Base-by-base conservation (phyloP, 1,140 invertebrate species). In the Hyphantria cunea region DNA sequence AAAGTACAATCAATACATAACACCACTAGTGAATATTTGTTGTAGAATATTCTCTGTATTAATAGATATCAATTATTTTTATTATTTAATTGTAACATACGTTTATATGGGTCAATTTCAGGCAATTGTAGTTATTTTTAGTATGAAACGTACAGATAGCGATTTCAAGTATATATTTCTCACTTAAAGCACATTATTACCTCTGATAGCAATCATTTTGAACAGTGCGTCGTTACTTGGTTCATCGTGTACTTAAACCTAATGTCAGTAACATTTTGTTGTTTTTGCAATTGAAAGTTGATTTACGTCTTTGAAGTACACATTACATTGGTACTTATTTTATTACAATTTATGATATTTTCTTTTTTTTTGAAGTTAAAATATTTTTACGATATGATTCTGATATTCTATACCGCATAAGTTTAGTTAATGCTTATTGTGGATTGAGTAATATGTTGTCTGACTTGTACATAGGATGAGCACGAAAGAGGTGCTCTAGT, bases 21-120 rank as follows among this genome's bases (percentile, higher is more conserved):
- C 68, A 76, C 61, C 76, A 78, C 58, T 85, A 85, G 70, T 64
- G 82, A 85, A 85, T 86, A 89, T 84, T 83, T 84, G 84, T 86
- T 83, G 73, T 89, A 86, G 74, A 86, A 85, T 89, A 86, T 84
- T 84, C 81, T 73, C 61, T 56, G 52, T 59, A 74, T 56, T 62
- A 64, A 66, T 64, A 64, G 61, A 56, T 63, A 66, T 75, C 55
- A 64, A 68, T 76, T 66, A 67, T 70, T 69, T 69, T 65, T 51
- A 68, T 71, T 68, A 64, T 64, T 76, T 74, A 68, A 76, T 55
- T 75, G 64, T 75, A 69, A 70, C 59, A 72, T 79, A 74, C 17
- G 69, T 60, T 73, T 77, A 65, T 74, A 68, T 80, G 17, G 17
- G 84, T 86, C 84, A 86, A 89, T 86, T 85, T 82, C 72, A 64